These are phyloP conservation scores for Corythaeola cristata DNA, from an alignment of 2,113 vertebrate species.

Conservation along the genomic window DNA sequence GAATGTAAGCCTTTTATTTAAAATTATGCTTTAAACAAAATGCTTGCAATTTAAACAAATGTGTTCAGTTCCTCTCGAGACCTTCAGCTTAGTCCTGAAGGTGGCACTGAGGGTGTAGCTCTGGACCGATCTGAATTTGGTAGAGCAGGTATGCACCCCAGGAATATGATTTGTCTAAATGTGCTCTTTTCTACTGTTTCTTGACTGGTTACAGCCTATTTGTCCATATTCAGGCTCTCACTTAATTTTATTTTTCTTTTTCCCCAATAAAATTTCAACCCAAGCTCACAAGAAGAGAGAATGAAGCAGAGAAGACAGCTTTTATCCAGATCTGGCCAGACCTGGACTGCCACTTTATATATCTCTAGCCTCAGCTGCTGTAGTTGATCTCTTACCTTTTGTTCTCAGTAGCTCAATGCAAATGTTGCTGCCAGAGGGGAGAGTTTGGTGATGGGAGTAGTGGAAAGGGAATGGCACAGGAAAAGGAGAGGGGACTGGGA, in stretches of 20 bases:
- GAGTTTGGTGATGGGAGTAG: not conserved
- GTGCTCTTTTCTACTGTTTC: not conserved
- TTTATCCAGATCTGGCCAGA: not conserved
- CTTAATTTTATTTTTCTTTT: not conserved
- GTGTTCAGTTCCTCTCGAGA: not conserved
- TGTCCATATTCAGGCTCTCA: not conserved
- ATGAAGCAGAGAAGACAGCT: not conserved
- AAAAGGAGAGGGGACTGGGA: not conserved
- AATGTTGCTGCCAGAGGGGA: not conserved
- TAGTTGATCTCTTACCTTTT: not conserved
- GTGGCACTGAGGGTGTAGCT: not conserved
- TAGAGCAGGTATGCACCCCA: fast-evolving
- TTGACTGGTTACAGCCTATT: not conserved
- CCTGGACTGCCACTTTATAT: not conserved
- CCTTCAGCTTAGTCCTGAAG: not conserved
- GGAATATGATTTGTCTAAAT: not conserved
- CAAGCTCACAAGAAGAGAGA: not conserved
- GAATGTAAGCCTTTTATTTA: not conserved
- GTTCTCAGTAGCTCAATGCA: not conserved
- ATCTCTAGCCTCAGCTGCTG: not conserved
- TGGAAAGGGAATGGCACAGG: not conserved
- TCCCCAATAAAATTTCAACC: not conserved
- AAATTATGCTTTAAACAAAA: not conserved
- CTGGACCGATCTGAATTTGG: not conserved
- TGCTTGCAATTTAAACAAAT: not conserved